These are phyloP conservation scores for Tetanocera ferruginea DNA, from an alignment of 2,888 invertebrate species.

Conservation along the genomic window DNA sequence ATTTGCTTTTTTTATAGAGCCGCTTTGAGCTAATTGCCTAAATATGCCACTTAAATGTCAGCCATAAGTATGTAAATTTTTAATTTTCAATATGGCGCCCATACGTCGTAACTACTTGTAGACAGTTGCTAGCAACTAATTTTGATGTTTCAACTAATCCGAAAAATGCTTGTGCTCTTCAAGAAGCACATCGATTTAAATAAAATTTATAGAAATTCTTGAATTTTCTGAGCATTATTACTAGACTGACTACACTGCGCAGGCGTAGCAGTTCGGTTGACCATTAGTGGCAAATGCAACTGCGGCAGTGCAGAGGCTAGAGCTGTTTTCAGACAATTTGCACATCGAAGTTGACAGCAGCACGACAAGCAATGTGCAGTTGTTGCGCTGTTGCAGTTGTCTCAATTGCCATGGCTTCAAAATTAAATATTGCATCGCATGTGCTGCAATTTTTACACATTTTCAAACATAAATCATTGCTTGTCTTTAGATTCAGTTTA, in stretches of 20 bases:
- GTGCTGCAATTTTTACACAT: slow-evolving; percentile 38
- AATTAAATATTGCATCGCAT: slow-evolving; percentile 1
- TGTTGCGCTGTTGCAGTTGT: background rate
- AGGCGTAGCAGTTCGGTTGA: too few relatives aligned
- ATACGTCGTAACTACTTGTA: background rate
- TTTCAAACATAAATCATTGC: slow-evolving; percentile 43
- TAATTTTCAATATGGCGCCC: background rate
- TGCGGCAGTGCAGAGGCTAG: too few relatives aligned
- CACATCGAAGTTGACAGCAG: background rate
- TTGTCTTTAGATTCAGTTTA: slow-evolving; percentile 30
- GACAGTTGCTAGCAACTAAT: background rate
- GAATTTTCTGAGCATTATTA: background rate
- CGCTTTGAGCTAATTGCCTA: slow-evolving; percentile 51
- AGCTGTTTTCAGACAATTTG: background rate
- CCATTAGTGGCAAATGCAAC: too few relatives aligned
- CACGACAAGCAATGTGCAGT: background rate
- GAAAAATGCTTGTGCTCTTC: too few relatives aligned
- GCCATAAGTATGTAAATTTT: slow-evolving; percentile 44
- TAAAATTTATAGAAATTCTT: background rate
- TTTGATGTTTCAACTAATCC: too few relatives aligned
- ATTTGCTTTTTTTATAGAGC: too few relatives aligned
- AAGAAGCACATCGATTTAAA: background rate
- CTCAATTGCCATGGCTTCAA: background rate
- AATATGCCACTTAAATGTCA: slow-evolving; percentile 61
- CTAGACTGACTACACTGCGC: too few relatives aligned